These are phyloP conservation scores for Pyralis farinalis DNA, from an alignment of 2,888 invertebrate species.

Conservation along the genomic window DNA sequence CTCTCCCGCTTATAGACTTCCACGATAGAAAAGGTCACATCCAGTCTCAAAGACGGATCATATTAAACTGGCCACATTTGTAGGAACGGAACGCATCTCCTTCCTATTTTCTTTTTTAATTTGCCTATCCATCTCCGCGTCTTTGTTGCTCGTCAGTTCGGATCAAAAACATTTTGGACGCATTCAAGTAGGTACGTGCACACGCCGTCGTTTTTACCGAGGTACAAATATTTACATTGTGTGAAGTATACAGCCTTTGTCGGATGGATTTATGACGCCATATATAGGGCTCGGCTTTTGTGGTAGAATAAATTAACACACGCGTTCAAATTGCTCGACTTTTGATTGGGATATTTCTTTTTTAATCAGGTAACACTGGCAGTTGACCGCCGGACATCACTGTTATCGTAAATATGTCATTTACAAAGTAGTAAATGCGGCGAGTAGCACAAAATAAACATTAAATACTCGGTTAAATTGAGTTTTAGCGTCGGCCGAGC, in stretches of 20 bases:
- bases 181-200: neutral
- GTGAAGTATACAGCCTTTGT: constrained; percentile 36
- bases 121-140: constrained; percentile 54
- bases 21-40: constrained; percentile 39
- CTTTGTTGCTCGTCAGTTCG: constrained; percentile 48
- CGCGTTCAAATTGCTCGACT: constrained; percentile 45
- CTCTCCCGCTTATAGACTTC: constrained; percentile 32
- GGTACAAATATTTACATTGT: constrained; percentile 57
- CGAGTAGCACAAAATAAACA: constrained; percentile 14
- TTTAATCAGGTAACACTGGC: constrained; percentile 7
- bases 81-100: constrained; percentile 56
- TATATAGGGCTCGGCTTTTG: constrained; percentile 39
- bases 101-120: constrained; percentile 56
- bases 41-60: constrained; percentile 28
- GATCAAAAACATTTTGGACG: constrained; percentile 42
- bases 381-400: constrained; percentile 8
- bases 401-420: constrained; percentile 12
- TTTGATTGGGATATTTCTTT: constrained; percentile 21
- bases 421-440: constrained; percentile 10
- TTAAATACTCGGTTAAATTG: constrained; percentile 24
- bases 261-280: constrained; percentile 53
- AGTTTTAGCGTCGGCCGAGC: constrained; percentile 26
- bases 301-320: constrained; percentile 47
- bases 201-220: constrained; percentile 5
- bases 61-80: constrained; percentile 33